Percentiles rank a stretch among this genome's conserved stretches.
Conservation (phyloP, 2,888 invertebrate genomes). For the Neria commutata region DNA sequence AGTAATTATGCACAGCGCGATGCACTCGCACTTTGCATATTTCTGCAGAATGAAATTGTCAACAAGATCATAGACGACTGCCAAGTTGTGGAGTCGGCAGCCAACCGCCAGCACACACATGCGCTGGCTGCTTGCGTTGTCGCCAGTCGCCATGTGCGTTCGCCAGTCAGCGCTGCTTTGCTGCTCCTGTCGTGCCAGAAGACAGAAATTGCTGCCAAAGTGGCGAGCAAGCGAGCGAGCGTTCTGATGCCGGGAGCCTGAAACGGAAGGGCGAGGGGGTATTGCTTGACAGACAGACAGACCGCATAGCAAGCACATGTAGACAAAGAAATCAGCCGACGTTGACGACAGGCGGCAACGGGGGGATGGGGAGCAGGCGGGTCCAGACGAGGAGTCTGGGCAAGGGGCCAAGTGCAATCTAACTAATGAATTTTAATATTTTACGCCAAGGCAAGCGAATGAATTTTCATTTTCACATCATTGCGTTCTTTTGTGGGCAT, state of each 20-base stretch:
- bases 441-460: conserved; percentile 49
- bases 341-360: neutral
- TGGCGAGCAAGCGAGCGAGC: neutral
- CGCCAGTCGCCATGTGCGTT: neutral
- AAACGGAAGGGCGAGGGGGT: neutral
- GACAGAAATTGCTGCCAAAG: neutral
- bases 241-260: neutral
- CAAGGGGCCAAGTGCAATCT: conserved; percentile 45
- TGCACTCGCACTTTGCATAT: conserved; percentile 53
- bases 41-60: conserved; percentile 51
- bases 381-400: neutral
- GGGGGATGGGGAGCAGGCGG: conserved; percentile 7
- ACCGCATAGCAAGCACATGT: conserved; percentile 17
- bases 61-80: conserved; percentile 48
- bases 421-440: conserved; percentile 56
- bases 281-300: neutral
- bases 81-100: too few relatives aligned
- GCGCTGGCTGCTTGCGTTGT: conserved; percentile 14
- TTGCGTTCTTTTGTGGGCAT: conserved; percentile 33
- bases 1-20: conserved; percentile 27
- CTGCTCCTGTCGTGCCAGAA: too few relatives aligned
- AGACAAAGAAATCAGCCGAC: conserved; percentile 22
- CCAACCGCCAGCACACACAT: conserved; percentile 34
- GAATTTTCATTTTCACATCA: conserved; percentile 54
- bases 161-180: neutral